Evolutionary conservation across 2,113 vertebrate genomes (phyloP).

Genomic region (Gallinago paraguaiae): DNA sequence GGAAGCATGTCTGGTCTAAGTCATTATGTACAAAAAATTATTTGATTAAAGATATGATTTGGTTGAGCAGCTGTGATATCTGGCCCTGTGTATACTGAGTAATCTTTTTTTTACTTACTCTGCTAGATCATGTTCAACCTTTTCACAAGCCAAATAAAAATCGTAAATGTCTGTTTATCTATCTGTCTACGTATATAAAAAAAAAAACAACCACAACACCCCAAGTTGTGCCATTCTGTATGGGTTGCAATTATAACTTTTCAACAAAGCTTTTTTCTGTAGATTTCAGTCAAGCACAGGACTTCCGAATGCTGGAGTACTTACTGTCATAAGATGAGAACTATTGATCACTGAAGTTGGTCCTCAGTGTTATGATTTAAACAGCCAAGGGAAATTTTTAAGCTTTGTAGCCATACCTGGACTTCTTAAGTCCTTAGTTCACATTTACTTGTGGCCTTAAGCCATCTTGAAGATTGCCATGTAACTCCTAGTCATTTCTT

Average conservation of each 20-base stretch:
- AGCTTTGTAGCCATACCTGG: background rate
- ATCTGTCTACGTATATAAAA: background rate
- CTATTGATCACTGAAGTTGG: background rate
- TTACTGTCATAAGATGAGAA: background rate
- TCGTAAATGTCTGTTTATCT: background rate
- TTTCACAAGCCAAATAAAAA: background rate
- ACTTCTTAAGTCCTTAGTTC: background rate
- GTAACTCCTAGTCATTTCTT: background rate
- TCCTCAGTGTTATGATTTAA: background rate
- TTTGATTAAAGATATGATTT: background rate
- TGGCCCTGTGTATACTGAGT: background rate
- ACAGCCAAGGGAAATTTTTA: background rate
- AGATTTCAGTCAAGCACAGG: background rate
- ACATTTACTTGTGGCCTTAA: background rate
- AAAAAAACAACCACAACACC: accelerated
- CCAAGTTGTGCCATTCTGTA: background rate
- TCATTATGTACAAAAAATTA: background rate
- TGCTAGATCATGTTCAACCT: background rate
- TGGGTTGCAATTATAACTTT: background rate
- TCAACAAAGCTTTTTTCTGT: background rate
- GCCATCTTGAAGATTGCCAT: background rate
- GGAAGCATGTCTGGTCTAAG: background rate
- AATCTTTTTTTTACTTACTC: background rate
- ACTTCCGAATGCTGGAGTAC: background rate
- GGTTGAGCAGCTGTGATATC: background rate